Percentiles rank a stretch among this genome's conserved stretches.
Evolutionary conservation across 2,113 vertebrate species (phyloP).

Genomic region (Bujurquina vittata): DNA sequence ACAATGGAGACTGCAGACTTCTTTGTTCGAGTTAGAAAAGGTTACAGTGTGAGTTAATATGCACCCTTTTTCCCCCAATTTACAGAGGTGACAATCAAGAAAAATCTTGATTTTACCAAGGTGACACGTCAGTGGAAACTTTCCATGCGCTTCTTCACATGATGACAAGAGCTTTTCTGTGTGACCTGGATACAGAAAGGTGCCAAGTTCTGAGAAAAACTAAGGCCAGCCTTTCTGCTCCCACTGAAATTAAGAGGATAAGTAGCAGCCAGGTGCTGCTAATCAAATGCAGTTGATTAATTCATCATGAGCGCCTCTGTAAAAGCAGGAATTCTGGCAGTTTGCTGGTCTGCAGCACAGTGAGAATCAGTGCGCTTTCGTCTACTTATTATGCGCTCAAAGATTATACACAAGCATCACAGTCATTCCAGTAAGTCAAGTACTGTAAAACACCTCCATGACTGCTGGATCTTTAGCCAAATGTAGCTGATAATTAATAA

Average conservation of each 20-base stretch:
- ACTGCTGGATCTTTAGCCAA: neutral
- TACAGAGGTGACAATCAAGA: neutral
- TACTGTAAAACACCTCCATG: neutral
- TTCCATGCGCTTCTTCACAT: neutral
- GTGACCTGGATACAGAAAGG: neutral
- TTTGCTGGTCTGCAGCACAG: too few species aligned
- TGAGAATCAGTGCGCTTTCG: too few species aligned
- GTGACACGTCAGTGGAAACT: neutral
- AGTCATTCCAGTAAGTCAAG: neutral
- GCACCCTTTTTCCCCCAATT: neutral
- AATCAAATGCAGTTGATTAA: too few species aligned
- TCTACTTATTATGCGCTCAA: too few species aligned
- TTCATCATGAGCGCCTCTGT: too few species aligned
- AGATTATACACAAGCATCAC: too few species aligned
- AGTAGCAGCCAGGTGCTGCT: too few species aligned
- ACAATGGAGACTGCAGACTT: neutral
- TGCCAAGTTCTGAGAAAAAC: neutral
- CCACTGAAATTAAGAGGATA: too few species aligned
- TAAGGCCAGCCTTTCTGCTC: too few species aligned
- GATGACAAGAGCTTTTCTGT: neutral
- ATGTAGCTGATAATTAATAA: constrained; percentile 1
- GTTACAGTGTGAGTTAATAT: neutral
- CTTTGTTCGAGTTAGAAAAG: neutral
- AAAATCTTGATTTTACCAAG: neutral
- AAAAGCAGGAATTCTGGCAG: too few species aligned